Evolutionary conservation across 2,888 invertebrate species (phyloP).

Genomic region (Drosophila trichaetosa): DNA sequence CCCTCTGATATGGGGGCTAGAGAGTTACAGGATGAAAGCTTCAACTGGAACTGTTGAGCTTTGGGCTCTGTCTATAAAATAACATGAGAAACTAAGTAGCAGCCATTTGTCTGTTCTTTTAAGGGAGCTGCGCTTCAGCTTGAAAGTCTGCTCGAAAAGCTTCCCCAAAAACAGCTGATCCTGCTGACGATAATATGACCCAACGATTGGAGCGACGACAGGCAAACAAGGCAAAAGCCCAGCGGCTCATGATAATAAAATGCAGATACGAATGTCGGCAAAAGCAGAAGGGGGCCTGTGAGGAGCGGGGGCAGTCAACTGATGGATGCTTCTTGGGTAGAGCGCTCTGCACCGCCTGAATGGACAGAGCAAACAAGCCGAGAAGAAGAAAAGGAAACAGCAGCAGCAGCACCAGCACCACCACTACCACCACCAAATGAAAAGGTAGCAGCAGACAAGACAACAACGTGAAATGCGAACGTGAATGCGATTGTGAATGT

Average conservation of each 20-base stretch:
- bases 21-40: neutral
- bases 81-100: neutral
- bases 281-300: conserved; percentile 6
- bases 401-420: conserved; percentile 12
- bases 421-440: conserved; percentile 22
- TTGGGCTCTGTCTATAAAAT: neutral
- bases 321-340: conserved; percentile 45
- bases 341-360: conserved; percentile 31
- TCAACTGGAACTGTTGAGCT: neutral
- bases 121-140: conserved; percentile 7
- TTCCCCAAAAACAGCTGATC: conserved; percentile 18
- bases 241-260: conserved; percentile 65
- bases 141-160: conserved; percentile 16
- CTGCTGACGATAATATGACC: conserved; percentile 25
- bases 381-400: conserved; percentile 22
- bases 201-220: conserved; percentile 18
- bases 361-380: conserved; percentile 47
- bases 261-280: conserved; percentile 56
- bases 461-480: conserved; percentile 33
- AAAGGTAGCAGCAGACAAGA: conserved; percentile 40
- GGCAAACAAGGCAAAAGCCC: conserved; percentile 51
- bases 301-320: conserved; percentile 19
- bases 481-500: conserved; percentile 17
- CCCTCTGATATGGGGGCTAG: neutral
- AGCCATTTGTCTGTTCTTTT: neutral